Base-by-base conservation (phyloP, 1,140 invertebrate species). In the Heliconius congener region DNA sequence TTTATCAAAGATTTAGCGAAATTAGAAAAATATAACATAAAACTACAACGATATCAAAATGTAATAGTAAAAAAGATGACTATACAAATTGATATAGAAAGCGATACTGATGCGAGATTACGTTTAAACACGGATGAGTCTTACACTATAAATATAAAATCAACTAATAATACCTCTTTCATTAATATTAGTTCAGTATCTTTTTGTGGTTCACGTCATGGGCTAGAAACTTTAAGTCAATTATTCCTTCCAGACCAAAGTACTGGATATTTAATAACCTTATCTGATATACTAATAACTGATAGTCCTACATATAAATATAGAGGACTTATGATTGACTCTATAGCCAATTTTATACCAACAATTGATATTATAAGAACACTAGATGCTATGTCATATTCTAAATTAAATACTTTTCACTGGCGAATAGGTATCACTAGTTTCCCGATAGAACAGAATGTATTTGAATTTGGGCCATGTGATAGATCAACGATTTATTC, bases 371-470 rank as follows among this genome's bases (percentile, higher is more conserved):
- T 98, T 18, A 95, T 96, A 84, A 94, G 96, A 76, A 97, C 97
- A 0, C 92, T 98, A 23, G 96, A 97, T 74, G 97, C 95, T 2
- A 97, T 98, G 96, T 96, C 96, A 1, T 95, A 96, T 71, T 96
- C 95, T 71, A 98, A 98, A 94, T 93, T 98, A 37, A 98, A 98
- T 92, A 96, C 97, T 5, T 96, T 98, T 66, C 97, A 98, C 90
- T 98, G 97, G 97, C 97, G 98, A 84, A 95, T 97, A 1, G 97
- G 98, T 87, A 96, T 96, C 0, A 97, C 98, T 78, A 97, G 97
- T 86, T 98, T 98, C 90, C 97, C 97, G 4, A 30, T 66, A 3
- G 23, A 66, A 66, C 23, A 66, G 1, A 66, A 42, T 42, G 37
- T 72, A 18, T 66, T 66, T 66, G 13, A 23, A 66, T 96, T 96